Evolutionary conservation across 1,140 invertebrate species (phyloP), one percentile per base, ranked within the genome.

Genomic region (Dendrolimus kikuchii): DNA sequence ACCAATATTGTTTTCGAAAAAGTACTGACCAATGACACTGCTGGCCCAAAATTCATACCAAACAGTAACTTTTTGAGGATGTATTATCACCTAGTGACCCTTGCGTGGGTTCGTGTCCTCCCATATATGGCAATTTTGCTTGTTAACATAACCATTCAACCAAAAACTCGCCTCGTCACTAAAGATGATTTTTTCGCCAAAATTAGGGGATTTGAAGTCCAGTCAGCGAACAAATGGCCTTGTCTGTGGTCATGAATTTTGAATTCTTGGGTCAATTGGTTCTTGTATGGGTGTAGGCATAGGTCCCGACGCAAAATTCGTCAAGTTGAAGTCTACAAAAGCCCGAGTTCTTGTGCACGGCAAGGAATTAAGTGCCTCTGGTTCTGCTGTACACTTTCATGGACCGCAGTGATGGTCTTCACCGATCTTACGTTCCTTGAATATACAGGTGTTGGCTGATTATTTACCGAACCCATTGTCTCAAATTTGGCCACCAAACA

Each of bases 251-350:
- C 53, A 49, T 48, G 5, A 40, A 43, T 8, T 56, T 59, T 65
- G 40, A 58, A 42, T 40, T 55, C 53, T 45, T 49, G 40, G 40
- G 53, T 56, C 49, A 60, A 43, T 51, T 56, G 42, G 38, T 60
- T 56, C 46, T 58, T 64, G 44, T 58, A 56, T 46, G 47, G 54
- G 41, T 56, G 53, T 46, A 50, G 39, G 38, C 8, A 40, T 38
- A 59, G 38, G 77, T 77, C 40, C 89, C 88, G 7, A 86, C 38
- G 54, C 48, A 55, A 44, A 49, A 55, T 49, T 49, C 53, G 37
- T 41, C 40, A 49, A 40, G 45, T 46, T 45, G 40, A 43, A 38
- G 48, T 50, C 41, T 56, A 10, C 8, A 43, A 50, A 49, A 46
- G 48, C 36, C 49, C 88, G n/a, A 51, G 37, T 43, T 51, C 49